These are phyloP conservation scores for Nowickia ferox DNA, from an alignment of 2,888 invertebrate species.

Conservation along the genomic window DNA sequence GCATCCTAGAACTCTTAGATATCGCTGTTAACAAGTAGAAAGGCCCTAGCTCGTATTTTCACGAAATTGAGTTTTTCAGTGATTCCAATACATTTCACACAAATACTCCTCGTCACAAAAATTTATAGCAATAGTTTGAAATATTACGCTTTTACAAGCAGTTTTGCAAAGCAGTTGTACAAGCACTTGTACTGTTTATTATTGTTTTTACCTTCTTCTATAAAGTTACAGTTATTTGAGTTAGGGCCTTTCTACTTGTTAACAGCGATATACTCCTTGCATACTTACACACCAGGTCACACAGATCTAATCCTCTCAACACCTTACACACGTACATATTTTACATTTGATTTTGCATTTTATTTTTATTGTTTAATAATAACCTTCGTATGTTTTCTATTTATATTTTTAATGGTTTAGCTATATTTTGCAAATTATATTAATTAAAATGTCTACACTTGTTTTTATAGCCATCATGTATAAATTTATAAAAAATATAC, in stretches of 20 bases:
- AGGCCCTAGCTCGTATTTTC: too few species aligned
- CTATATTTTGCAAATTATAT: conserved; percentile 26
- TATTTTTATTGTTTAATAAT: conserved; percentile 38
- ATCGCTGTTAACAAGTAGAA: too few species aligned
- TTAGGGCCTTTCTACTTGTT: too few species aligned
- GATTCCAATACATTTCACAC: too few species aligned
- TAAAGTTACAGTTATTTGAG: too few species aligned
- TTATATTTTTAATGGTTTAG: conserved; percentile 9
- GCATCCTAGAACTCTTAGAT: conserved; percentile 45
- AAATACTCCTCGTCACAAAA: too few species aligned
- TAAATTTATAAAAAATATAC: conserved; percentile 45
- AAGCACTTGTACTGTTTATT: too few species aligned
- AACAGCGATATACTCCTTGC: background rate
- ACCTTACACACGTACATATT: background rate
- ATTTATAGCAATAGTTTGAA: too few species aligned
- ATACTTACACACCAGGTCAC: background rate
- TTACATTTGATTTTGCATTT: conserved; percentile 16
- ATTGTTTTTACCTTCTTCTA: too few species aligned
- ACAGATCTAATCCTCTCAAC: background rate
- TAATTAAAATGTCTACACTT: conserved; percentile 20
- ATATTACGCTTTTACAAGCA: too few species aligned
- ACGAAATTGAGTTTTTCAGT: too few species aligned
- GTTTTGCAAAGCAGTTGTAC: too few species aligned
- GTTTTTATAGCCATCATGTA: conserved; percentile 52
- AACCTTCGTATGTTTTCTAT: conserved; percentile 3